These are phyloP conservation scores for Chlorops oryzae DNA, from an alignment of 1,140 invertebrate genomes.

Conservation along the genomic window DNA sequence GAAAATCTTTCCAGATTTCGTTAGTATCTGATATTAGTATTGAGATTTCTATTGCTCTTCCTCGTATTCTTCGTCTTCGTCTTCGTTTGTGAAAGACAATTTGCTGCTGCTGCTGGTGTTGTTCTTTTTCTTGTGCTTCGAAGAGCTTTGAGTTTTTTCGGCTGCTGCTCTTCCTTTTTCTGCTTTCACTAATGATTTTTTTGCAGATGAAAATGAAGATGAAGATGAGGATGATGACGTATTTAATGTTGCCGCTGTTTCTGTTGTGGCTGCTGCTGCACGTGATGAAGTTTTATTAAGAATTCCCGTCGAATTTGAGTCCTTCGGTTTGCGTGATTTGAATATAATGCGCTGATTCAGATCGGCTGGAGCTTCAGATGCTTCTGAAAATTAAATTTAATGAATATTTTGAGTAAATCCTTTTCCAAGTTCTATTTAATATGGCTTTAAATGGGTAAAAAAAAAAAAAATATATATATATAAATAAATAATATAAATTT, in stretches of 20 bases:
- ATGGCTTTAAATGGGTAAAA: neutral
- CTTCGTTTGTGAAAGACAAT: conserved; percentile 25
- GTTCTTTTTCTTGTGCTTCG: conserved; percentile 20
- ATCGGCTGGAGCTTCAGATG: conserved; percentile 36
- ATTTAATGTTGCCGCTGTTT: too few relatives aligned
- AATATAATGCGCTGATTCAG: conserved; percentile 37
- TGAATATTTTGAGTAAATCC: neutral
- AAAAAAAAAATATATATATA: neutral
- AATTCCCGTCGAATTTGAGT: conserved; percentile 10
- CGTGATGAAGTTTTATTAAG: too few relatives aligned
- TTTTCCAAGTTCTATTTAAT: neutral
- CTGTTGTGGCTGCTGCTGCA: too few relatives aligned
- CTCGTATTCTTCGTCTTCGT: conserved; percentile 35
- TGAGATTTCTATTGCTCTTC: conserved; percentile 10
- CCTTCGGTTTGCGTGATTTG: conserved; percentile 28
- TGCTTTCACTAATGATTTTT: too few relatives aligned
- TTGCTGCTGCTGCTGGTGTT: conserved; percentile 23
- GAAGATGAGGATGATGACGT: too few relatives aligned
- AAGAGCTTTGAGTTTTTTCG: conserved; percentile 17
- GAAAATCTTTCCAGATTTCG: neutral
- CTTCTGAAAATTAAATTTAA: conserved; percentile 23
- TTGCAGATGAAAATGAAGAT: too few relatives aligned
- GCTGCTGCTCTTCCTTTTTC: conserved; percentile 14
- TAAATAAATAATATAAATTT: neutral
- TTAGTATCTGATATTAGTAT: neutral